These are phyloP conservation scores for Amblyornis subalaris DNA, from an alignment of 2,113 vertebrate species.

Conservation along the genomic window DNA sequence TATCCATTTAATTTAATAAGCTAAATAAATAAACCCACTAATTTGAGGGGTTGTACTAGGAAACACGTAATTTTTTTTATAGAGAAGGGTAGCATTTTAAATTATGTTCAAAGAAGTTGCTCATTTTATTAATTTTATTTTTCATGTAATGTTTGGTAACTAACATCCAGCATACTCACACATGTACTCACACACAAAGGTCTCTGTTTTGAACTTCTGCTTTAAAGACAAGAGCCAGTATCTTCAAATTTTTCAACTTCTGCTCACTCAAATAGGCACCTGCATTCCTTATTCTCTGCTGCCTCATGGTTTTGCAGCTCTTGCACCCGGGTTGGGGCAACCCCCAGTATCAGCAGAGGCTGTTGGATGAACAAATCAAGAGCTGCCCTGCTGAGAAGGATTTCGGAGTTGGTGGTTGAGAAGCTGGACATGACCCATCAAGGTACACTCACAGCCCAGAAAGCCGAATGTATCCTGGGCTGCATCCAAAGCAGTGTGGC, in stretches of 20 bases:
- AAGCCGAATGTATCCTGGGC: background rate
- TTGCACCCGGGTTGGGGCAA: background rate
- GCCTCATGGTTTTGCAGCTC: background rate
- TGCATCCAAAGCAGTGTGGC: accelerated
- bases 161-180: background rate
- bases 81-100: background rate
- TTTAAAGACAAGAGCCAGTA: background rate
- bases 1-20: background rate
- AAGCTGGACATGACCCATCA: background rate
- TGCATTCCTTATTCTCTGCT: background rate
- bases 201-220: background rate
- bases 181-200: background rate
- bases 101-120: background rate
- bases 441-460: background rate
- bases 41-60: background rate
- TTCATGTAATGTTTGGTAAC: background rate
- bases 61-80: background rate
- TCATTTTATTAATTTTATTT: background rate
- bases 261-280: background rate
- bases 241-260: background rate
- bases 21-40: background rate
- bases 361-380: background rate
- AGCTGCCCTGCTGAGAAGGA: background rate
- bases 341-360: background rate
- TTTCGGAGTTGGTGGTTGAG: background rate